Conservation (phyloP, 2,888 invertebrate genomes). For the Nineta flava region DNA sequence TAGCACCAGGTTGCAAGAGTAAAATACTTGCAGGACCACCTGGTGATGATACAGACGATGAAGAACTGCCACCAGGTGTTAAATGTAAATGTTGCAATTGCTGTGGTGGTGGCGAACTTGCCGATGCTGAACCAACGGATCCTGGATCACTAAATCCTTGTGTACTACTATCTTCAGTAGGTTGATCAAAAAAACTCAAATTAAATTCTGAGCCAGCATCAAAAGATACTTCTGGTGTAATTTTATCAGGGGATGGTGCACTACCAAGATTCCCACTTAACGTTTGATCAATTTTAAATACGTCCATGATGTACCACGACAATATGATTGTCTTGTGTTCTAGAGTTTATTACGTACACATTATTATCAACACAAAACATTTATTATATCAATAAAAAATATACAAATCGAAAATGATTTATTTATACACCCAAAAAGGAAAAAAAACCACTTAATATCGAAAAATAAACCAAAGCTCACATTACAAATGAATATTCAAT, state of each 20-base stretch:
- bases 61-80: conserved; percentile 19
- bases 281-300: conserved; percentile 53
- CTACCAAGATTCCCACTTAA: conserved; percentile 42
- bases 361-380: no score
- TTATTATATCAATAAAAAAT: no score
- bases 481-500: no score
- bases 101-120: conserved; percentile 28
- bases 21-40: conserved; percentile 15
- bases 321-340: not conserved
- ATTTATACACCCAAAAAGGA: no score
- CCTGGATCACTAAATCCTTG: conserved; percentile 52
- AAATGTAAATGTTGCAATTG: conserved; percentile 13
- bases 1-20: conserved; percentile 19
- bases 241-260: conserved; percentile 42
- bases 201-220: conserved; percentile 65
- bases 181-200: conserved; percentile 58
- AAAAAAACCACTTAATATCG: no score
- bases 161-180: conserved; percentile 46
- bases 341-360: no score
- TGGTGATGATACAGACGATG: conserved; percentile 15
- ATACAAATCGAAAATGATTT: no score
- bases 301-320: conserved; percentile 38
- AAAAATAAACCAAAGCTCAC: no score
- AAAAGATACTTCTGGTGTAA: conserved; percentile 48
- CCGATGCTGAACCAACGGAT: conserved; percentile 40